phyloP scores from a whole-genome alignment of 2,113 vertebrate genomes.

The Lamprologus speciosus region DNA sequence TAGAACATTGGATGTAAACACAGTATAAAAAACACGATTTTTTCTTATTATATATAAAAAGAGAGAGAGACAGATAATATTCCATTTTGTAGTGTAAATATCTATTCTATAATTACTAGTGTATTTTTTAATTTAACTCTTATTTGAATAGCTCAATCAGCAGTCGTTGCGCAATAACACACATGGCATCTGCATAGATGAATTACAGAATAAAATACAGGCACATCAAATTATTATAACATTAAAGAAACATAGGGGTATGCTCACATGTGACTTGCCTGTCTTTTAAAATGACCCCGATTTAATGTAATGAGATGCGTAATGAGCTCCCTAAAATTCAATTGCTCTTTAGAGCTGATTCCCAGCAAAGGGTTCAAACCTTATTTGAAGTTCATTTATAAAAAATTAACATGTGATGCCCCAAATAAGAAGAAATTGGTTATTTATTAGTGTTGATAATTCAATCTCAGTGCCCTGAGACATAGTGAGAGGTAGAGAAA shows the following conservation, averaged over 20 bases:
- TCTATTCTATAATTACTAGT: background rate
- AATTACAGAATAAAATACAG: background rate
- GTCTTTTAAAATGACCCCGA: background rate
- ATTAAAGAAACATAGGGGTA: background rate
- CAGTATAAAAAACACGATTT: background rate
- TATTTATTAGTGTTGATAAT: background rate
- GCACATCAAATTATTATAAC: background rate
- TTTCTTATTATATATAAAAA: background rate
- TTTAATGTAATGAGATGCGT: background rate
- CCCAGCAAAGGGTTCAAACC: background rate
- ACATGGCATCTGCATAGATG: background rate
- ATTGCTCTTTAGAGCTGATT: background rate
- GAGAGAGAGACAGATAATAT: background rate
- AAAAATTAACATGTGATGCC: background rate
- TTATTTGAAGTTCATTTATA: background rate
- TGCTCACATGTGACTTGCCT: background rate
- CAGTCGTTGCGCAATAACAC: background rate
- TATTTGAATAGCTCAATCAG: background rate
- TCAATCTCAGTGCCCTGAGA: background rate
- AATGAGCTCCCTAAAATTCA: background rate
- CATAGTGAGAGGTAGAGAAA: background rate
- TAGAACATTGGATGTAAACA: background rate
- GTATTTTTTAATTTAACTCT: background rate
- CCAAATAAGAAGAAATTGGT: background rate
- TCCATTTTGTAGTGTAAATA: background rate